Evolutionary conservation across 92 coral and sea anemone genomes (phyloP).

Genomic region (Paragorgia papillata): DNA sequence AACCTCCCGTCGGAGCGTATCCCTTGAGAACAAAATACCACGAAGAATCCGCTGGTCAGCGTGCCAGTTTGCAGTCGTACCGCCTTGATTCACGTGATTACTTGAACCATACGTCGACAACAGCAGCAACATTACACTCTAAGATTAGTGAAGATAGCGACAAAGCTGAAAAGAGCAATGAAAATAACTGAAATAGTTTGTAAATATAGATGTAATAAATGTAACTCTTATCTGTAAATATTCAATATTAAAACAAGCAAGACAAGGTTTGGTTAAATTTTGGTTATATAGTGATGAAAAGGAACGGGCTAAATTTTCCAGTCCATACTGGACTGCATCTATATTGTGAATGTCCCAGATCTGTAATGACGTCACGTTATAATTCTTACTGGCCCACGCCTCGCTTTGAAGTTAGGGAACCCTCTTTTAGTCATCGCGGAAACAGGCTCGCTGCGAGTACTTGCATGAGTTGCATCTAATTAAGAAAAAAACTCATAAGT

Average conservation of each 20-base stretch:
- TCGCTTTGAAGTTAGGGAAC: too few relatives aligned
- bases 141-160: slow-evolving; percentile 25
- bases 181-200: slow-evolving; percentile 6
- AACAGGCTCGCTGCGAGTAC: too few relatives aligned
- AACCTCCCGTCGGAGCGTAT: slow-evolving; percentile 26
- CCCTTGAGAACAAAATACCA: slow-evolving; percentile 18
- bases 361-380: too few relatives aligned
- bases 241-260: neutral
- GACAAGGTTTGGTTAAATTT: too few relatives aligned
- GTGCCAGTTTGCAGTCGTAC: slow-evolving; percentile 6
- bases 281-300: too few relatives aligned
- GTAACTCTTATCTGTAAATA: neutral
- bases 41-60: slow-evolving; percentile 19
- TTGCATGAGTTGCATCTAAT: too few relatives aligned
- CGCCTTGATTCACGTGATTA: slow-evolving; percentile 26
- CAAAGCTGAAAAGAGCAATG: slow-evolving; percentile 4
- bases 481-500: too few relatives aligned
- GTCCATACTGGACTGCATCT: too few relatives aligned
- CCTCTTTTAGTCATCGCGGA: too few relatives aligned
- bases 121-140: slow-evolving; percentile 1
- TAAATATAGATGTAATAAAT: neutral
- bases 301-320: too few relatives aligned
- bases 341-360: too few relatives aligned
- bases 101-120: slow-evolving; percentile 9
- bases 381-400: too few relatives aligned